Base-by-base conservation (phyloP, 92 coral and sea anemone species). In the Paramuricea clavata region DNA sequence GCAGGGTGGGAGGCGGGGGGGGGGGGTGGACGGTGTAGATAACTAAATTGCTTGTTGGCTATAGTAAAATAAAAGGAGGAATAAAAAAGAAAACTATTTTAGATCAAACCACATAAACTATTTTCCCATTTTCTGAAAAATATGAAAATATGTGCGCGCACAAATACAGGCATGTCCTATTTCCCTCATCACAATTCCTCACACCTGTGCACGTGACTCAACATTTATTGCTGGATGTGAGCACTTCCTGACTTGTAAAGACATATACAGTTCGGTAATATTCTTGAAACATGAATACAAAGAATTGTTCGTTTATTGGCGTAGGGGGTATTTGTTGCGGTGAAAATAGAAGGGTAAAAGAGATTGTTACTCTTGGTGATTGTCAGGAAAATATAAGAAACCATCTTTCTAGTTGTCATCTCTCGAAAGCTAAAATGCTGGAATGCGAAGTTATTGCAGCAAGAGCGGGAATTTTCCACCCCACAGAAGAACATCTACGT, bases 391-490 rank as follows among this genome's bases (percentile, higher is more conserved):
- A 76, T 7, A 76, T 49, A 19, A 76, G n/a, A 47, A 43, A 32
- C 39, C 82, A 76, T 25, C 36, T 76, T 19, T 54, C 56, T 16
- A 43, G 82, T 36, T 76, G 67, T 16, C 64, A 76, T 60, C 82
- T 76, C 39, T 76, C 82, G 9, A 76, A 43, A 76, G 8, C 34
- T 23, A 76, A 43, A 15, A 1, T 76, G 61, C 23, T 17, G 52
- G 82, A 76, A 28, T n/a, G 26, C 82, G 32, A 74, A 35, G 32
- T 74, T 35, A 74, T 74, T 35, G 27, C 56, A n/a, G 31, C n/a
- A 31, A 35, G 80, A 35, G 64, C 82, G 33, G 82, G 82, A 2
- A 54, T 76, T 21, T 76, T 76, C 31, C 56, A 54, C n/a, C 64
- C 26, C 22, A 76, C 82, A 19, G 61, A 54, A 19, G 65, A 76